These are phyloP conservation scores for Festucalex cinctus DNA, from an alignment of 2,113 vertebrate genomes.

Conservation along the genomic window DNA sequence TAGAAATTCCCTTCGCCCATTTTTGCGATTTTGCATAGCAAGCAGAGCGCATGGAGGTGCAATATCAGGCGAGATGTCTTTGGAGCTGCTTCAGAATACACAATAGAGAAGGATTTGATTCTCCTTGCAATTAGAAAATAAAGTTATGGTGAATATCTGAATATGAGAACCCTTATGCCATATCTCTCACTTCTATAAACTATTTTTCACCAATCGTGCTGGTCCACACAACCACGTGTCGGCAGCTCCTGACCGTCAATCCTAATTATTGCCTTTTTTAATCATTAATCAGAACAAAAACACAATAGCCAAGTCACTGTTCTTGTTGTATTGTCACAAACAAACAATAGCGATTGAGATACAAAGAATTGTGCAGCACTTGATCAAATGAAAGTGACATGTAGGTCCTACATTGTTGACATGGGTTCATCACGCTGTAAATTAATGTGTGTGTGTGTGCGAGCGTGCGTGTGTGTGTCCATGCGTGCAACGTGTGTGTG, in stretches of 20 bases:
- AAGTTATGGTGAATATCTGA: too few relatives aligned
- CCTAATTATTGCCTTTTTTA: too few relatives aligned
- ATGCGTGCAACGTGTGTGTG: slow-evolving; percentile 52
- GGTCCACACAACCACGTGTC: too few relatives aligned
- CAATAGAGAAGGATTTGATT: neutral
- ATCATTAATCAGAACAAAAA: too few relatives aligned
- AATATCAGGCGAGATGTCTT: neutral
- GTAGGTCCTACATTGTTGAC: slow-evolving; percentile 49
- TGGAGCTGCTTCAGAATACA: neutral
- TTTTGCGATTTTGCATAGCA: neutral
- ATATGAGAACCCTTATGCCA: too few relatives aligned
- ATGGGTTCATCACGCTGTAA: slow-evolving; percentile 57
- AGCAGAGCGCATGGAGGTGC: neutral
- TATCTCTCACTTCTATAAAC: too few relatives aligned
- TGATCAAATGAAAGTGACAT: slow-evolving; percentile 73
- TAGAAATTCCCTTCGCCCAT: neutral
- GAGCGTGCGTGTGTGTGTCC: neutral
- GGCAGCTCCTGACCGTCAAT: too few relatives aligned
- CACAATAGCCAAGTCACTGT: neutral
- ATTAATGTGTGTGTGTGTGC: slow-evolving; percentile 11
- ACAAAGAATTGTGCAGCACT: slow-evolving; percentile 28
- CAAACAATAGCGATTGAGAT: slow-evolving; percentile 49
- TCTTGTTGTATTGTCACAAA: neutral
- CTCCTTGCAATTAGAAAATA: too few relatives aligned
- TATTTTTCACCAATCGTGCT: too few relatives aligned